Conservation (phyloP, 2,888 invertebrate genomes). For the Drosophila testacea region DNA sequence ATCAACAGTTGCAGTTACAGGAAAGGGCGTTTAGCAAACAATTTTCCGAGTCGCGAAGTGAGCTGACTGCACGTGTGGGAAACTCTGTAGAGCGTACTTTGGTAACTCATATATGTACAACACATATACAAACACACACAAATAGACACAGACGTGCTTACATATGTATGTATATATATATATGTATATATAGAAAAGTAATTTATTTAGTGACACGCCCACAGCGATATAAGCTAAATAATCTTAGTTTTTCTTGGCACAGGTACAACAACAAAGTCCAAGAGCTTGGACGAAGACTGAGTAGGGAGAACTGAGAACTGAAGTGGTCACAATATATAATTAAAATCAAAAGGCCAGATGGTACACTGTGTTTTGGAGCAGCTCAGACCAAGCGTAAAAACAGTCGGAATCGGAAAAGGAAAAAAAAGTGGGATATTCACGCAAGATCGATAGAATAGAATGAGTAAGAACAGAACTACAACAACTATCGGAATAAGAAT, state of each 20-base stretch:
- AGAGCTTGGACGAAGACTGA: not conserved
- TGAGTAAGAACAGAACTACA: constrained; percentile 17
- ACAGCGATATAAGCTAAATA: constrained; percentile 71
- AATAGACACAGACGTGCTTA: not conserved
- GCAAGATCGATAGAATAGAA: constrained; percentile 69
- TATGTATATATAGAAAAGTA: constrained; percentile 76
- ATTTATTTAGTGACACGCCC: constrained; percentile 79
- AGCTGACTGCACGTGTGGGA: constrained; percentile 64
- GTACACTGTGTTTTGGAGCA: constrained; percentile 39
- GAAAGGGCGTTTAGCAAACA: constrained; percentile 77
- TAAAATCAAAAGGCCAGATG: constrained; percentile 79
- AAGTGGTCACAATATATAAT: constrained; percentile 79
- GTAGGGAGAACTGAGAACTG: constrained; percentile 31
- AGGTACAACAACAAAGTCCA: constrained; percentile 23
- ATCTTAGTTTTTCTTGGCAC: constrained; percentile 72
- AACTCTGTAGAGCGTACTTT: constrained; percentile 44
- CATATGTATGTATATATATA: constrained; percentile 45
- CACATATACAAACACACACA: constrained; percentile 12
- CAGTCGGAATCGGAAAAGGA: constrained; percentile 9
- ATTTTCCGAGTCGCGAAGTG: constrained; percentile 56
- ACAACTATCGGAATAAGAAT: not conserved
- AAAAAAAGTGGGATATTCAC: constrained; percentile 6
- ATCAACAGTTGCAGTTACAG: constrained; percentile 47
- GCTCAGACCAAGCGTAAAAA: constrained; percentile 36
- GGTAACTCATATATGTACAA: constrained; percentile 28